phyloP scores from a whole-genome alignment of 2,888 invertebrate species.

The Acronicta aceris region DNA sequence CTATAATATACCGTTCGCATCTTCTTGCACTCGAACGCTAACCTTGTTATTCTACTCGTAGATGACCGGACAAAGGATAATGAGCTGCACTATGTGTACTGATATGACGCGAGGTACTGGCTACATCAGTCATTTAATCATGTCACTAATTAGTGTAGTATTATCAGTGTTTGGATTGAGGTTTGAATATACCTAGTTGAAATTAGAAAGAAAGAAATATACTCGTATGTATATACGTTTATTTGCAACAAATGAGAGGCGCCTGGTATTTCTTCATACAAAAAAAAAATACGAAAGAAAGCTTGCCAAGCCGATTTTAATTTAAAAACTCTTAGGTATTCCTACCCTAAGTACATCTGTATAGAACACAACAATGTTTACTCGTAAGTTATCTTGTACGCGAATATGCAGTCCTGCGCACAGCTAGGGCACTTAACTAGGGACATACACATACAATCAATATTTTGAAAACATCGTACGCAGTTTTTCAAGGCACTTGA shows the following conservation, averaged over 20 bases:
- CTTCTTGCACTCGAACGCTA: constrained; percentile 60
- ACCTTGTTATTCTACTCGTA: constrained; percentile 50
- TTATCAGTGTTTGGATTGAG: background rate
- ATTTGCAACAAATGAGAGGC: too few relatives aligned
- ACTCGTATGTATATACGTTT: too few relatives aligned
- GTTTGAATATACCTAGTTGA: too few relatives aligned
- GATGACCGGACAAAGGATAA: constrained; percentile 54
- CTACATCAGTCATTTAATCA: constrained; percentile 25
- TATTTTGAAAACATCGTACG: constrained; percentile 2
- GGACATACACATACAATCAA: too few relatives aligned
- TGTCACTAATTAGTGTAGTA: constrained; percentile 5
- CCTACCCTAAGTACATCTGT: too few relatives aligned
- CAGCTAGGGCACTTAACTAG: background rate
- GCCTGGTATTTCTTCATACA: too few relatives aligned
- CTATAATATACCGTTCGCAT: constrained; percentile 35
- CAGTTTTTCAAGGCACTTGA: constrained; percentile 7
- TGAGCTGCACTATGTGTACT: constrained; percentile 11
- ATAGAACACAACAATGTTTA: too few relatives aligned
- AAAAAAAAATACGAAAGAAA: too few relatives aligned
- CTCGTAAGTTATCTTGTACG: background rate
- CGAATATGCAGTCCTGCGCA: background rate
- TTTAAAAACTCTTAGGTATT: too few relatives aligned
- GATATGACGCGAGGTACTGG: constrained; percentile 8
- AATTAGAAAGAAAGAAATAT: too few relatives aligned
- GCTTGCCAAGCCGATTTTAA: too few relatives aligned